phyloP scores from a whole-genome alignment of 92 coral and sea anemone species.

The Desmophyllum pertusum region DNA sequence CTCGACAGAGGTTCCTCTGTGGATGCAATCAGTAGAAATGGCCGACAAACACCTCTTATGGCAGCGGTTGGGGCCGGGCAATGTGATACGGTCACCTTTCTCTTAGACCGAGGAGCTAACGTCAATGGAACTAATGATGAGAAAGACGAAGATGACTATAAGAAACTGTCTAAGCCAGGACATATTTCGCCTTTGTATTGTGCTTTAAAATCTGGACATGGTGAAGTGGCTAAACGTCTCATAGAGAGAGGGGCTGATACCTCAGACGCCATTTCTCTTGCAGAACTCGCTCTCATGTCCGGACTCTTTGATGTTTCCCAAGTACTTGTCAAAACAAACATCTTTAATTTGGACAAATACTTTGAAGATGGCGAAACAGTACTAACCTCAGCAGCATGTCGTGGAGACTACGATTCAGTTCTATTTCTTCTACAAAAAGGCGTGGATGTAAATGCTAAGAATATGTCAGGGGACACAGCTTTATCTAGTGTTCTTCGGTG shows the following conservation, averaged over 20 bases:
- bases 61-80: conserved; percentile 18
- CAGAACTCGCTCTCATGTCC: conserved; percentile 2
- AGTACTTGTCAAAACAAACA: not conserved
- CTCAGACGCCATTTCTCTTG: not conserved
- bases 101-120: conserved; percentile 27
- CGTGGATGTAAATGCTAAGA: conserved; percentile 15
- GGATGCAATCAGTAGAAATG: not conserved
- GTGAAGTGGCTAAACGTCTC: conserved; percentile 20
- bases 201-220: conserved; percentile 17
- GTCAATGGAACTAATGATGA: not conserved
- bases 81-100: conserved; percentile 23
- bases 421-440: conserved; percentile 21
- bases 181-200: not conserved
- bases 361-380: not conserved
- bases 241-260: conserved; percentile 33
- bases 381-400: conserved; percentile 7
- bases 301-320: conserved; percentile 10
- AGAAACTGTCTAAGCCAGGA: not conserved
- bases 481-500: not conserved
- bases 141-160: not conserved
- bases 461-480: not conserved
- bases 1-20: not conserved
- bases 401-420: conserved; percentile 17
- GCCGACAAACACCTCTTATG: not conserved
- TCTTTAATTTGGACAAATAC: not conserved